Percentiles rank a stretch among this genome's conserved stretches.
Evolutionary conservation across 2,888 invertebrate species (phyloP).

Genomic region (Cryptocephalus primarius): DNA sequence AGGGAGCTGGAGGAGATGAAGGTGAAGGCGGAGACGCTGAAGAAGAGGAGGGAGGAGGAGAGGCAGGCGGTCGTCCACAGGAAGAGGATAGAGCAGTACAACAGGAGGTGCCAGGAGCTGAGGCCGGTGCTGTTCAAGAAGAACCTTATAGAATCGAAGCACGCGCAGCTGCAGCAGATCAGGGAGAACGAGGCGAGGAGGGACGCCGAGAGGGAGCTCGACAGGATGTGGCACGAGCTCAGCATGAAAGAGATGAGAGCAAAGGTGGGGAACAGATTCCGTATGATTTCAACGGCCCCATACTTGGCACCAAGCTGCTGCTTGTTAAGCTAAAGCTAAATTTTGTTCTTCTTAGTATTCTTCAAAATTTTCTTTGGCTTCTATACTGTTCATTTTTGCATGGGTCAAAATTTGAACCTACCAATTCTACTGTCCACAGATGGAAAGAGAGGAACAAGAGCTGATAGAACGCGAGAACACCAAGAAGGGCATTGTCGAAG

Average conservation of each 20-base stretch:
- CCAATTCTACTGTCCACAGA: slow-evolving; percentile 27
- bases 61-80: slow-evolving; percentile 39
- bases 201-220: slow-evolving; percentile 44
- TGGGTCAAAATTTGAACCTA: too few relatives aligned
- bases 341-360: too few relatives aligned
- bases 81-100: slow-evolving; percentile 37
- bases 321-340: too few relatives aligned
- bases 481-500: slow-evolving; percentile 33
- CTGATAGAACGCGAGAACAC: slow-evolving; percentile 35
- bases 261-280: slow-evolving; percentile 17
- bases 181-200: slow-evolving; percentile 44
- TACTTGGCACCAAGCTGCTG: too few relatives aligned
- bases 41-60: slow-evolving; percentile 42
- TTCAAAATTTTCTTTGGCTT: too few relatives aligned
- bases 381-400: too few relatives aligned
- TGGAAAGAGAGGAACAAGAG: slow-evolving; percentile 44
- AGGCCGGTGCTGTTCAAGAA: slow-evolving; percentile 38
- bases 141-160: slow-evolving; percentile 42
- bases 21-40: slow-evolving; percentile 36
- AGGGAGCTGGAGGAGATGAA: slow-evolving; percentile 42
- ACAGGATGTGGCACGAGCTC: slow-evolving; percentile 51
- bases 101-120: slow-evolving; percentile 37
- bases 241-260: slow-evolving; percentile 46
- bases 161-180: slow-evolving; percentile 49
- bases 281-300: too few relatives aligned